phyloP scores from a whole-genome alignment of 2,888 invertebrate genomes.

The Pyrocoelia pectoralis region DNA sequence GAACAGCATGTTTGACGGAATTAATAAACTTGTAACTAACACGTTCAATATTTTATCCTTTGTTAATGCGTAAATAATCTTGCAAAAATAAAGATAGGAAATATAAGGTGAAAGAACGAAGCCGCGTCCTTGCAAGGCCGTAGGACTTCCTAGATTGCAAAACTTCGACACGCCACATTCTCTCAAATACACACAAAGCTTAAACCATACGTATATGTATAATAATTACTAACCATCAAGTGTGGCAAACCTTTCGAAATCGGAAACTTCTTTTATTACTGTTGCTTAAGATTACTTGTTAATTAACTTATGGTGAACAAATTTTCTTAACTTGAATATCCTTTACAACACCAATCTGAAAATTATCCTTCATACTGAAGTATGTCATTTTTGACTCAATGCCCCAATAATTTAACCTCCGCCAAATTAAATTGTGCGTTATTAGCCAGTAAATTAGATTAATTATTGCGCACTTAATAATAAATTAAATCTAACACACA shows the following conservation, averaged over 20 bases:
- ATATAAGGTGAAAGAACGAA: slow-evolving; percentile 52
- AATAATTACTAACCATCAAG: slow-evolving; percentile 23
- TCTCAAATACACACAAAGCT: slow-evolving; percentile 31
- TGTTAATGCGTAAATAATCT: neutral
- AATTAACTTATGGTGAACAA: slow-evolving; percentile 6
- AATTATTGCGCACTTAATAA: slow-evolving; percentile 2
- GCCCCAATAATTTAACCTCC: too few species aligned
- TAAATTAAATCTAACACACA: slow-evolving; percentile 1
- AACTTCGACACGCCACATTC: slow-evolving; percentile 42
- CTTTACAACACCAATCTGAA: neutral
- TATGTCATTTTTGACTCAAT: too few species aligned
- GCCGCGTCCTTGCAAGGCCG: slow-evolving; percentile 58
- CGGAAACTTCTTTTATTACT: slow-evolving; percentile 34
- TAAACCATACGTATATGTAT: slow-evolving; percentile 22
- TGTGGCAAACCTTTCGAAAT: slow-evolving; percentile 33
- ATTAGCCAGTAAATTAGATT: too few species aligned
- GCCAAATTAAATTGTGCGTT: too few species aligned
- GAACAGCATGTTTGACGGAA: neutral
- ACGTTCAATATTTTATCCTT: neutral
- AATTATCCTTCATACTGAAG: too few species aligned
- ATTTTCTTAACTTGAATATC: neutral
- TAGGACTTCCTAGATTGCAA: slow-evolving; percentile 57
- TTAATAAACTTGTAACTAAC: neutral
- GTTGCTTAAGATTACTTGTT: slow-evolving; percentile 17
- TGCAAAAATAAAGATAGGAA: slow-evolving; percentile 15